Evolutionary conservation across 2,888 invertebrate species (phyloP).

Genomic region (Ernsta delagoae): DNA sequence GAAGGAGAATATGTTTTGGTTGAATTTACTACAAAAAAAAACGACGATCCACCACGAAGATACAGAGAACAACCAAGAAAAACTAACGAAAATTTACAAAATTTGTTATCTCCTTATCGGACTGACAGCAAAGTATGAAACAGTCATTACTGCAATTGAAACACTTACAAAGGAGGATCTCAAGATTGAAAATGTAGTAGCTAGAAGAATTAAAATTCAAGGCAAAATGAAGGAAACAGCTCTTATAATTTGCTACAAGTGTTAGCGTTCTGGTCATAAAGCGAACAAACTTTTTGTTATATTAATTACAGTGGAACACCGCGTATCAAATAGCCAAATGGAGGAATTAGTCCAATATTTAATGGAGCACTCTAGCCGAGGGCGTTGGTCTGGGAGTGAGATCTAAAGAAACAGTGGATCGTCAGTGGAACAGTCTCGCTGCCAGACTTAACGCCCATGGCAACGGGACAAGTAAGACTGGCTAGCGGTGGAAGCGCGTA

Average conservation of each 20-base stretch:
- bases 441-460: neutral
- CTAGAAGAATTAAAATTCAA: neutral
- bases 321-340: neutral
- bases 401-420: neutral
- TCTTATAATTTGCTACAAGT: neutral
- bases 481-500: neutral
- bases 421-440: neutral
- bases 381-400: neutral
- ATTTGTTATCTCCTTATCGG: neutral
- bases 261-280: slow-evolving; percentile 21
- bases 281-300: slow-evolving; percentile 2
- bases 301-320: neutral
- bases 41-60: neutral
- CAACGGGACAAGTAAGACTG: neutral
- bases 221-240: neutral
- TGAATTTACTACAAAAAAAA: neutral
- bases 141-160: neutral
- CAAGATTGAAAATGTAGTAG: neutral
- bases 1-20: neutral
- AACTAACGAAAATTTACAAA: neutral
- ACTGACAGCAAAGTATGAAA: neutral
- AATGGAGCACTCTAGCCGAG: neutral
- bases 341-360: neutral
- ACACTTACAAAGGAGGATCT: neutral
- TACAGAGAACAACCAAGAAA: neutral